A percentile compares a stretch with the other conserved stretches of the same genome.
phyloP scores from a whole-genome alignment of 2,797 vertebrate genomes.

The Sebastes hopkinsi region DNA sequence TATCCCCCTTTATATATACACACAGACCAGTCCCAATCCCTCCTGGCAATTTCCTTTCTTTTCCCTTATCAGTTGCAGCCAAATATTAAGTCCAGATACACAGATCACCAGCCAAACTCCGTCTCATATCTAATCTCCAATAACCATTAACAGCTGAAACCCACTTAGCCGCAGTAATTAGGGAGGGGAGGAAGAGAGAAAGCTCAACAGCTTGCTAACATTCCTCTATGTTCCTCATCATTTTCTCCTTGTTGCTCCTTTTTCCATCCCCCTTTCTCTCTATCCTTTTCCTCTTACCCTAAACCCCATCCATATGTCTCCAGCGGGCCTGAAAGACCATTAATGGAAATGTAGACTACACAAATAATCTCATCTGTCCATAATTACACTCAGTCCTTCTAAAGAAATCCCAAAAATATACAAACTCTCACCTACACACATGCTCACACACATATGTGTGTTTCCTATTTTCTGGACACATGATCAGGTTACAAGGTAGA shows the following conservation, averaged over 20 bases:
- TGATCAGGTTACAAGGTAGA: conserved; percentile 8
- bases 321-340: background rate
- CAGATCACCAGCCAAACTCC: background rate
- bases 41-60: conserved; percentile 1
- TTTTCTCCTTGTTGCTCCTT: background rate
- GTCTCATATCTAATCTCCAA: conserved; percentile 39
- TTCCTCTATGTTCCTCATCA: background rate
- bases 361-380: conserved; percentile 33
- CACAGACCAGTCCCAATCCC: conserved; percentile 6
- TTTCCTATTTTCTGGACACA: background rate
- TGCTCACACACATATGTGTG: conserved; percentile 6
- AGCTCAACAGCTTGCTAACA: background rate
- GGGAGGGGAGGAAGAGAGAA: background rate
- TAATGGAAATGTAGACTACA: conserved; percentile 29
- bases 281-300: background rate
- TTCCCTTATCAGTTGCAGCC: conserved; percentile 3
- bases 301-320: conserved; percentile 2
- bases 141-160: conserved; percentile 47
- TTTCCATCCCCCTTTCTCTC: background rate
- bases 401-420: background rate
- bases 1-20: conserved; percentile 6
- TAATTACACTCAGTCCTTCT: conserved; percentile 3
- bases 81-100: conserved; percentile 23
- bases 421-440: background rate
- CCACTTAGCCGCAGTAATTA: conserved; percentile 8